Base-by-base conservation (phyloP, 2,113 vertebrate genomes). In the Saguinus midas region DNA sequence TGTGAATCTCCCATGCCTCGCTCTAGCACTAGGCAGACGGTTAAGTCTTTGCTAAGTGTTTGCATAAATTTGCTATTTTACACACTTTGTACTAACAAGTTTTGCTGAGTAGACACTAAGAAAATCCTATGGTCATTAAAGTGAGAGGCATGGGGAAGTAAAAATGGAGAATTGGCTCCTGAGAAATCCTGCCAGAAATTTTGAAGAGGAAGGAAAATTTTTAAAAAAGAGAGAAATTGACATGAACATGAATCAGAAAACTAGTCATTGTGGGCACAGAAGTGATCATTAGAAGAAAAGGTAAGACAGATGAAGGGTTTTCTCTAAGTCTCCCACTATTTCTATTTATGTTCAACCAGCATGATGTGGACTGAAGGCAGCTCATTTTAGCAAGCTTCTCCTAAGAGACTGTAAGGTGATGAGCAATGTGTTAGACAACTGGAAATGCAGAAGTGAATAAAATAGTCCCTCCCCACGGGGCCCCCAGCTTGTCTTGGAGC, bases 131-230 rank as follows among this genome's bases (percentile, higher is more conserved):
- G 27, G 11, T 83, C 50, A 76, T 87, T 43, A 40, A 83, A 68
- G 43, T 43, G 20, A 27, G 66, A 87, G 25, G 13, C 32, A 79
- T 4, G 3, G 35, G 61, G 76, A 93, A 96, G 48, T 92, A 23
- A 87, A 81, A 96, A 78, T 87, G 16, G 48, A 93, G 75, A 70
- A 37, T 0, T 55, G 35, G 23, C 45, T 37, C 16, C 32, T 73
- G 37, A 85, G 76, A 94, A 96, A 93, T 76, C 17, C 92, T 66
- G 25, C 17, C 58, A 32, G 86, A 82, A 58, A 94, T 48, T 94
- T 29, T 58, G 27, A 89, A 92, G 57, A 89, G 79, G 72, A 89
- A 93, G 57, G 12, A 81, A 64, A 75, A 88, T 32, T 32, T 37
- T 32, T 37, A 18, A 92, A 86, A 43, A 81, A n/a, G 37, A 86